phyloP scores from a whole-genome alignment of 2,113 vertebrate species.

The Clarias macrocephalus region DNA sequence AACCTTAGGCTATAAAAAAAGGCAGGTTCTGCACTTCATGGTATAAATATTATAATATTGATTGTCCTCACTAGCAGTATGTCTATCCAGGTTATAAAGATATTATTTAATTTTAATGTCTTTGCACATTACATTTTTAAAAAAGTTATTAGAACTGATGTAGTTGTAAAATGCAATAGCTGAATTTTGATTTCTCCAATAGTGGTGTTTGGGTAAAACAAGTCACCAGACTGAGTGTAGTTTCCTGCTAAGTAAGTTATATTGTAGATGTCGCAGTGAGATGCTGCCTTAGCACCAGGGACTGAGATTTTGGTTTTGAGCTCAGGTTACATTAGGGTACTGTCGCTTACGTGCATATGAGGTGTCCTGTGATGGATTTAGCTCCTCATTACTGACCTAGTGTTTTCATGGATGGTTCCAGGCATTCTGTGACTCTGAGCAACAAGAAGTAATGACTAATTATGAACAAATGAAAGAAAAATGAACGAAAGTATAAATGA shows the following conservation, averaged over 20 bases:
- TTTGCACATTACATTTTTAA: background rate
- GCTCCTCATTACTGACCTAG: background rate
- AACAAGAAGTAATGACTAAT: background rate
- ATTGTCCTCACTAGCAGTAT: background rate
- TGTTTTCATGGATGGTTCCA: background rate
- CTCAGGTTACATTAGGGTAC: constrained; percentile 29
- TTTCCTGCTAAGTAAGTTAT: background rate
- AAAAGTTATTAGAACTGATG: background rate
- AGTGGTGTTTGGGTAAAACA: background rate
- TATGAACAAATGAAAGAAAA: background rate
- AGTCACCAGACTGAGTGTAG: background rate
- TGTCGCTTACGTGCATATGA: constrained; percentile 14
- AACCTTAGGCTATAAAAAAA: background rate
- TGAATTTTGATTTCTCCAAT: background rate
- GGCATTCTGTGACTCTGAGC: constrained; percentile 1
- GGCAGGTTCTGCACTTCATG: background rate
- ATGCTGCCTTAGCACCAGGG: background rate
- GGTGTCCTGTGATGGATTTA: background rate
- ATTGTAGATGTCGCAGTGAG: background rate
- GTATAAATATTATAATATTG: background rate
- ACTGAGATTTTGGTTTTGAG: background rate
- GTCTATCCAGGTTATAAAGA: background rate
- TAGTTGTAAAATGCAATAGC: background rate
- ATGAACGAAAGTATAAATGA: background rate
- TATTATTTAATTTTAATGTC: background rate